phyloP scores from a whole-genome alignment of 2,113 vertebrate species.

The Peucedramus taeniatus region DNA sequence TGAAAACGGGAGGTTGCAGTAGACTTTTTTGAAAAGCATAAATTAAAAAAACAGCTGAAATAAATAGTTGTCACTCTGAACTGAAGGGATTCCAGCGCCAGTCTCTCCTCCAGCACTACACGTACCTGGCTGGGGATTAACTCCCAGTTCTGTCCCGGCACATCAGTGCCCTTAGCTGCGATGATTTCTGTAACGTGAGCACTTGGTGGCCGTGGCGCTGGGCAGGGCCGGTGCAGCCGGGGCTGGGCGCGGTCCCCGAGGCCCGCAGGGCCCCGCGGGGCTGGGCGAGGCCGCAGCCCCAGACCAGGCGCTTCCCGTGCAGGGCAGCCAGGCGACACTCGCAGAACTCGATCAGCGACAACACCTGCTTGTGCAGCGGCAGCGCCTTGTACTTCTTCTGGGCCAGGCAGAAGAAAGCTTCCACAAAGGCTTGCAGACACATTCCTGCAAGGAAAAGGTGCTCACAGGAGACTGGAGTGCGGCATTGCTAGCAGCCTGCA shows the following conservation, averaged over 20 bases:
- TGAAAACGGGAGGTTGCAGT: background rate
- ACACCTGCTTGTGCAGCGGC: conserved; percentile 79
- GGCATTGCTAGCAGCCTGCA: background rate
- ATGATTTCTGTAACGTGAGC: conserved; percentile 34
- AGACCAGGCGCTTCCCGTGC: conserved; percentile 75
- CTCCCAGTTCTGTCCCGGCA: background rate
- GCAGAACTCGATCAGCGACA: conserved; percentile 80
- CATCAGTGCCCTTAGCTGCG: background rate
- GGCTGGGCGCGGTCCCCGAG: background rate
- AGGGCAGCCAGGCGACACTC: conserved; percentile 80
- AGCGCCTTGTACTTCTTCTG: conserved; percentile 82
- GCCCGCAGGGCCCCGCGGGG: background rate
- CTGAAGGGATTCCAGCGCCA: background rate
- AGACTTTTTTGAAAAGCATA: background rate
- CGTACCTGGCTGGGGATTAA: background rate
- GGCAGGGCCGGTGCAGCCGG: background rate
- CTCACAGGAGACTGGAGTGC: background rate
- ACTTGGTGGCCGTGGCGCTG: background rate
- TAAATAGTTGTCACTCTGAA: background rate
- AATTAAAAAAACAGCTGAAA: background rate
- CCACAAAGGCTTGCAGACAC: conserved; percentile 90
- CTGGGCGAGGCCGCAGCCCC: conserved; percentile 33
- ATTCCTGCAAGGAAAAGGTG: conserved; percentile 78
- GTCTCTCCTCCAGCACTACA: background rate
- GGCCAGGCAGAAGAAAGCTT: conserved; percentile 90